Conservation (phyloP, 1,140 invertebrate genomes). For the Drosophila albomicans region DNA sequence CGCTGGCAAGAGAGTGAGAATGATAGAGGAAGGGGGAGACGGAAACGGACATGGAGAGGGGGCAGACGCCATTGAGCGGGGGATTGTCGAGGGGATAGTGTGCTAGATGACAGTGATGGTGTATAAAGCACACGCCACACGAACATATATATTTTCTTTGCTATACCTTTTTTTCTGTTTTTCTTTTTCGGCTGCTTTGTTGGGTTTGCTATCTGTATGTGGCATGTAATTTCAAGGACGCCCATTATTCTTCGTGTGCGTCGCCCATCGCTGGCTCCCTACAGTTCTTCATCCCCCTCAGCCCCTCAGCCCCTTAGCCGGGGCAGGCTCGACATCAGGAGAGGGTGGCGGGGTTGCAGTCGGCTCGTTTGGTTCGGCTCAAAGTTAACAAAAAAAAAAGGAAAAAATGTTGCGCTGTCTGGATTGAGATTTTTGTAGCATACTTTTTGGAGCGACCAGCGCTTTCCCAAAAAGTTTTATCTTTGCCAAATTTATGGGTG, state of each 20-base stretch:
- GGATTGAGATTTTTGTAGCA: slow-evolving; percentile 61
- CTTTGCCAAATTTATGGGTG: slow-evolving; percentile 35
- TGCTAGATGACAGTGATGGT: neutral
- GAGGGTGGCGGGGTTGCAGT: slow-evolving; percentile 1
- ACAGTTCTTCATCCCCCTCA: neutral
- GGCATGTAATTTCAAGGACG: slow-evolving; percentile 72
- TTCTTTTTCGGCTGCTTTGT: slow-evolving; percentile 9
- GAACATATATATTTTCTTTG: slow-evolving; percentile 16
- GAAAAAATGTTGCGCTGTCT: slow-evolving; percentile 56
- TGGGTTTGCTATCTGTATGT: slow-evolving; percentile 46
- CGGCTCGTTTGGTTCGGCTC: slow-evolving; percentile 29
- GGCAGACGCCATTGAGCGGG: neutral
- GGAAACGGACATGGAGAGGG: neutral
- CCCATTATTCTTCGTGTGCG: slow-evolving; percentile 72
- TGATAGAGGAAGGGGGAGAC: neutral
- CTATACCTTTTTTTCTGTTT: slow-evolving; percentile 8
- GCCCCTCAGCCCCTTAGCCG: neutral
- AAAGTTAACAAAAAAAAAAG: slow-evolving; percentile 62
- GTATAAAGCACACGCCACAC: slow-evolving; percentile 29
- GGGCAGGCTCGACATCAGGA: neutral
- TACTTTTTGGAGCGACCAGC: slow-evolving; percentile 61
- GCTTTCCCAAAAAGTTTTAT: slow-evolving; percentile 28
- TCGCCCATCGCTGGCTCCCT: slow-evolving; percentile 21
- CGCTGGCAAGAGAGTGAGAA: slow-evolving; percentile 3
- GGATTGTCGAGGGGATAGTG: neutral